These are phyloP conservation scores for Dolichallabes microphthalmus DNA, from an alignment of 2,113 vertebrate genomes.

Conservation along the genomic window DNA sequence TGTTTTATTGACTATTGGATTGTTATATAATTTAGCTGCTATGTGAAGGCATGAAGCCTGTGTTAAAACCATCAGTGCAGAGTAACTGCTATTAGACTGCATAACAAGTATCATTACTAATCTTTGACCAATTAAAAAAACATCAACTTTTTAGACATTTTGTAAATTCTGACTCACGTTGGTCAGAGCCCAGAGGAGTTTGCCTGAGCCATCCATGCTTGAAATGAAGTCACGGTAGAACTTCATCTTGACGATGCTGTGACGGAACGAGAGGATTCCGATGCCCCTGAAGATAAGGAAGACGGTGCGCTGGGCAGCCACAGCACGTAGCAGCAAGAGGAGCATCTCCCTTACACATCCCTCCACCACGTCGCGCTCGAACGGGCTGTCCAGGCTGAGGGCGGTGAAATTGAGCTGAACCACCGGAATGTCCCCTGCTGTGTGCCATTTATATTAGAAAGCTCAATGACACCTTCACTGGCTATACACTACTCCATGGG, in stretches of 20 bases:
- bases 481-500: neutral
- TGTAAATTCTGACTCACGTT: slow-evolving; percentile 63
- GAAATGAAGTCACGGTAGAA: slow-evolving; percentile 77
- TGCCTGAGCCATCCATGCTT: slow-evolving; percentile 67
- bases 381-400: slow-evolving; percentile 66
- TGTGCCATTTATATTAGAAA: slow-evolving; percentile 8
- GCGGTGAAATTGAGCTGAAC: slow-evolving; percentile 75
- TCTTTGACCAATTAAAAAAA: neutral
- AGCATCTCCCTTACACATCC: slow-evolving; percentile 74
- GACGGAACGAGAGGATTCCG: slow-evolving; percentile 71
- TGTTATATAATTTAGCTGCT: neutral
- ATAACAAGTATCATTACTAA: neutral
- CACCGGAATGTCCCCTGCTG: slow-evolving; percentile 75
- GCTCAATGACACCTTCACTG: neutral
- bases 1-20: neutral
- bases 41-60: neutral
- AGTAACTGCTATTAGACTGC: neutral
- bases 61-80: neutral
- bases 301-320: slow-evolving; percentile 64
- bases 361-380: slow-evolving; percentile 70
- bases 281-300: slow-evolving; percentile 73
- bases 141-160: neutral
- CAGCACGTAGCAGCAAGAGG: slow-evolving; percentile 67
- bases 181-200: slow-evolving; percentile 62
- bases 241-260: slow-evolving; percentile 77